A percentile compares a stretch with the other conserved stretches of the same genome.
phyloP scores from a whole-genome alignment of 2,797 vertebrate species.

The Rhinatrema bivittatum region DNA sequence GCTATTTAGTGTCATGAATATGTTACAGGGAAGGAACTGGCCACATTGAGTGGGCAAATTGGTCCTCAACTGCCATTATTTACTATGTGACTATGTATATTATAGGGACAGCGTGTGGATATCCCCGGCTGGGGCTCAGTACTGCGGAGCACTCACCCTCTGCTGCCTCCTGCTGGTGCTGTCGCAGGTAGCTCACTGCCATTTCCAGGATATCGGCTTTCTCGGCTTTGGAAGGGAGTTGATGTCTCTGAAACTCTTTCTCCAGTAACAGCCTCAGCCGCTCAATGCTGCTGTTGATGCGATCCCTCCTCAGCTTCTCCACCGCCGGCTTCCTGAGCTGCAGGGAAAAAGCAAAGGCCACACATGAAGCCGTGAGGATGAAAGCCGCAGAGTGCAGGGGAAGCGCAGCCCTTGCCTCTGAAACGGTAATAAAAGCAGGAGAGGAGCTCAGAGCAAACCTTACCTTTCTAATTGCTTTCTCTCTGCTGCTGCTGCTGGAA shows the following conservation, averaged over 20 bases:
- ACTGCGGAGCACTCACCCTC: neutral
- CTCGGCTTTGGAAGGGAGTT: conserved; percentile 3
- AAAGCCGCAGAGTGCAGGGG: no score
- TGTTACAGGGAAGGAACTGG: neutral
- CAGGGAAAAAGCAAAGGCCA: conserved; percentile 3
- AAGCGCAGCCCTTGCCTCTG: no score
- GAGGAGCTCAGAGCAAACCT: neutral
- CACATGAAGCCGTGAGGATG: no score
- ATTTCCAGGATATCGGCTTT: conserved; percentile 3
- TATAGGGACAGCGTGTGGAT: no score
- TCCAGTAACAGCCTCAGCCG: conserved; percentile 51
- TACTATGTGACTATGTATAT: no score
- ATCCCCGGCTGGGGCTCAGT: no score
- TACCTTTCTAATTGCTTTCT: conserved; percentile 46
- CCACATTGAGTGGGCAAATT: neutral
- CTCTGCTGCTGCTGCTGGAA: conserved; percentile 26
- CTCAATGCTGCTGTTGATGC: conserved; percentile 62
- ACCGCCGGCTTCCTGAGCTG: conserved; percentile 61
- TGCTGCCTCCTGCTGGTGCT: neutral
- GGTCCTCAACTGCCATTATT: no score
- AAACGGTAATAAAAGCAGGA: no score
- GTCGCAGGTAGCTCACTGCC: neutral
- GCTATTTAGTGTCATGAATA: no score
- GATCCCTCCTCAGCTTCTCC: conserved; percentile 58
- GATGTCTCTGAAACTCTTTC: neutral